Conservation (phyloP, 1,140 invertebrate species). For the Saxidomus purpurata region DNA sequence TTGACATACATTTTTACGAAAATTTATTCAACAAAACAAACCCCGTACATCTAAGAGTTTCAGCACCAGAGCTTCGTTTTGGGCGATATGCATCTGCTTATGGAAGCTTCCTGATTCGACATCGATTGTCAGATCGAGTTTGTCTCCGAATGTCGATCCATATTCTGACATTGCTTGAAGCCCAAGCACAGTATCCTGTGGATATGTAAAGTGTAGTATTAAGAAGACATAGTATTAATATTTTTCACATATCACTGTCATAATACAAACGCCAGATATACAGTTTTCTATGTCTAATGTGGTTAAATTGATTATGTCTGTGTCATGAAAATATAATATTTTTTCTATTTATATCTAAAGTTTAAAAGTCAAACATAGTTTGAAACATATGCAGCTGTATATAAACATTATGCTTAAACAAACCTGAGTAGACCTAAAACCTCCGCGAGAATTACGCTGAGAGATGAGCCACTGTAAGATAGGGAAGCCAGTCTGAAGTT, state of each 20-base stretch:
- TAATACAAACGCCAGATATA: not conserved
- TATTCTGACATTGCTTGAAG: constrained; percentile 51
- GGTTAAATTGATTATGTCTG: no score
- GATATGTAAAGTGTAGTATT: no score
- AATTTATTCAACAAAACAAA: no score
- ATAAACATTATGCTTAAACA: not conserved
- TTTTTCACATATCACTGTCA: no score
- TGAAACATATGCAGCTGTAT: no score
- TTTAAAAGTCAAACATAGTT: no score
- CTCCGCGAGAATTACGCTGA: constrained; percentile 92
- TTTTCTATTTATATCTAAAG: no score
- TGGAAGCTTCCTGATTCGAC: not conserved
- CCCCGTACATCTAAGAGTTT: constrained; percentile 50
- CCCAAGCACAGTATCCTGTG: constrained; percentile 42
- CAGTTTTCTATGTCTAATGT: no score
- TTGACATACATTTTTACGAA: no score
- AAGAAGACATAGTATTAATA: no score
- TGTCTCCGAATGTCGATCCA: not conserved
- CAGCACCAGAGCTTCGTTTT: constrained; percentile 35
- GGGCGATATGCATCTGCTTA: constrained; percentile 22
- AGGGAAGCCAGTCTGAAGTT: constrained; percentile 88
- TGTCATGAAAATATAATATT: no score
- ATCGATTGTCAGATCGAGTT: constrained; percentile 23
- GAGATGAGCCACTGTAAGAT: constrained; percentile 94
- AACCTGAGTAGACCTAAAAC: constrained; percentile 91